Conservation (phyloP, 2,888 invertebrate genomes). For the Epinotia ramella region DNA sequence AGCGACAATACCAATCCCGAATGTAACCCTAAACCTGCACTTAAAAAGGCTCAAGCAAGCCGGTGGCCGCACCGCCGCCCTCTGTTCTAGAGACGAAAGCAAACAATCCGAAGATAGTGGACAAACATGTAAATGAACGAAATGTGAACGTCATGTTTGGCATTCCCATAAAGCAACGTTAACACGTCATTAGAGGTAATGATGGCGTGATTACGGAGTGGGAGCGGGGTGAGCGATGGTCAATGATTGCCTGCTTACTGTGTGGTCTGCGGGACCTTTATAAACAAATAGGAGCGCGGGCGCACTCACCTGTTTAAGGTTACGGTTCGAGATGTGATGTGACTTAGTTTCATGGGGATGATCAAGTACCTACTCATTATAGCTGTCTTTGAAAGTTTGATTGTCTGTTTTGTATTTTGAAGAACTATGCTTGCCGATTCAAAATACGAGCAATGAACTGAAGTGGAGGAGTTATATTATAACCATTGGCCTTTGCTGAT, state of each 20-base stretch:
- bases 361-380: slow-evolving; percentile 22
- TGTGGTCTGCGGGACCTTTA: slow-evolving; percentile 78
- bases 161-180: slow-evolving; percentile 85
- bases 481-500: neutral
- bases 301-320: slow-evolving; percentile 49
- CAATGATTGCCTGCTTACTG: slow-evolving; percentile 79
- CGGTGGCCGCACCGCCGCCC: slow-evolving; percentile 81
- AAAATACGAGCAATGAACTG: neutral
- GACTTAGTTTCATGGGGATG: slow-evolving; percentile 30
- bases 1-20: slow-evolving; percentile 57
- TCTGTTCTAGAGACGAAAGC: slow-evolving; percentile 82
- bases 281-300: slow-evolving; percentile 68
- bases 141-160: slow-evolving; percentile 85
- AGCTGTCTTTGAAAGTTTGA: neutral
- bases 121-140: slow-evolving; percentile 85
- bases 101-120: slow-evolving; percentile 81
- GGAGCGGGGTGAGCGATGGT: slow-evolving; percentile 74
- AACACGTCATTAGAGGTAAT: slow-evolving; percentile 85
- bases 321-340: slow-evolving; percentile 31
- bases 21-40: slow-evolving; percentile 75
- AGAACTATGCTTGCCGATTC: neutral
- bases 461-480: neutral
- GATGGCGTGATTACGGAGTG: slow-evolving; percentile 82
- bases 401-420: neutral
- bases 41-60: slow-evolving; percentile 73